A percentile compares a stretch with the other conserved stretches of the same genome.
These are phyloP conservation scores for Acanthoscelides obtectus DNA, from an alignment of 2,888 invertebrate species.

Conservation along the genomic window DNA sequence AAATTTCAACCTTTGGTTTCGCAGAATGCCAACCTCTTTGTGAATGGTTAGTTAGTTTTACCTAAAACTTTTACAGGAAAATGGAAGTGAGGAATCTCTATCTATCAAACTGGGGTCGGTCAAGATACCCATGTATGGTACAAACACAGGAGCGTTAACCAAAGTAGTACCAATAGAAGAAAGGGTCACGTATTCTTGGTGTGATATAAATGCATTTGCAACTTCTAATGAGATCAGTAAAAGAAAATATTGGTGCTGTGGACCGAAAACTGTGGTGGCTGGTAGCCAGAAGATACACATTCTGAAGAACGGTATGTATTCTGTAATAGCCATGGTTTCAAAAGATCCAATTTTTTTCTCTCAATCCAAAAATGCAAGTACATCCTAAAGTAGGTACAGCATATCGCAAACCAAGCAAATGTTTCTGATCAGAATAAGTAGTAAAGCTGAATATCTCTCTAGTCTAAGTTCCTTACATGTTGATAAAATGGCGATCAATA, in stretches of 20 bases:
- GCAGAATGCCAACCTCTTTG: no score
- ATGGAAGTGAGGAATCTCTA: slow-evolving; percentile 13
- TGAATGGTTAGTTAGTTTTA: not conserved
- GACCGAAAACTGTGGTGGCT: slow-evolving; percentile 31
- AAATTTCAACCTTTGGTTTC: no score
- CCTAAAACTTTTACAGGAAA: slow-evolving; percentile 6
- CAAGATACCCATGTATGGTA: slow-evolving; percentile 28
- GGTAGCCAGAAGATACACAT: slow-evolving; percentile 60
- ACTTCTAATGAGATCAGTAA: slow-evolving; percentile 25
- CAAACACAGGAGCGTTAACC: slow-evolving; percentile 11
- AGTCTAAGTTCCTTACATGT: no score
- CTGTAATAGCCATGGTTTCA: not conserved
- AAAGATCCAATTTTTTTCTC: no score
- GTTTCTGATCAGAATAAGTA: no score
- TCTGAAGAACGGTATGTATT: slow-evolving; percentile 61
- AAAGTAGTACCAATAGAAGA: slow-evolving; percentile 34
- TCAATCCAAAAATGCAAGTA: no score
- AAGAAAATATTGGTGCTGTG: slow-evolving; percentile 19
- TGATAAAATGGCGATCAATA: no score
- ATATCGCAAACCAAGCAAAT: no score
- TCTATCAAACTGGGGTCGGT: slow-evolving; percentile 10
- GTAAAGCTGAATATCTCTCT: no score
- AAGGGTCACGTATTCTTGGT: slow-evolving; percentile 71
- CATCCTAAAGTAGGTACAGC: no score
- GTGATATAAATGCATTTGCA: slow-evolving; percentile 71